Evolutionary conservation across 2,888 invertebrate genomes (phyloP).

Genomic region (Platerodrilus igneus): DNA sequence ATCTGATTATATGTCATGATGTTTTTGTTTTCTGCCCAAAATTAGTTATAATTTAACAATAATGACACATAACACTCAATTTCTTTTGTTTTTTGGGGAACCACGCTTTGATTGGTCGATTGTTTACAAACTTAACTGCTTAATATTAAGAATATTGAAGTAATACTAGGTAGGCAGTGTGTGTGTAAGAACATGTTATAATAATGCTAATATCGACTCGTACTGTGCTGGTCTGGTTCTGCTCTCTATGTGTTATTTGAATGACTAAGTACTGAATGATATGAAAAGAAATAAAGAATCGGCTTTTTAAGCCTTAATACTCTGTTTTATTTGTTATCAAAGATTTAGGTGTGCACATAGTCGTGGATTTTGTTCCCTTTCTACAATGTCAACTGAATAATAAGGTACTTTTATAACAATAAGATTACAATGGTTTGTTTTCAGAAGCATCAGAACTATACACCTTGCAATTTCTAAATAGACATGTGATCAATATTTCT

Average conservation of each 20-base stretch:
- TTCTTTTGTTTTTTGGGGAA: conserved; percentile 17
- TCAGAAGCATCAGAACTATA: no score
- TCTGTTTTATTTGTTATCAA: conserved; percentile 18
- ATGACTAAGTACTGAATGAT: conserved; percentile 33
- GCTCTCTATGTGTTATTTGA: conserved; percentile 36
- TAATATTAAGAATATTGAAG: conserved; percentile 28
- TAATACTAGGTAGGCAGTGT: conserved; percentile 30
- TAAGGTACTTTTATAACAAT: no score
- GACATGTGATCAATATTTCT: no score
- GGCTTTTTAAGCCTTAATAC: conserved; percentile 19
- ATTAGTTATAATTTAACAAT: conserved; percentile 9
- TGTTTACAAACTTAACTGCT: conserved; percentile 26
- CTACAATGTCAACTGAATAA: no score
- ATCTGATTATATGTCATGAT: no score
- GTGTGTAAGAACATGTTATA: conserved; percentile 27
- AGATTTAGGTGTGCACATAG: no score
- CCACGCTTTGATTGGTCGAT: conserved; percentile 25
- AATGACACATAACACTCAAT: conserved; percentile 7
- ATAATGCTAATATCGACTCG: conserved; percentile 25
- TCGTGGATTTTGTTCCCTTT: no score
- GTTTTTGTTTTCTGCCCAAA: no score
- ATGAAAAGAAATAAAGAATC: conserved; percentile 28
- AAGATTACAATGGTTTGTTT: no score
- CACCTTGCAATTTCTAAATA: no score
- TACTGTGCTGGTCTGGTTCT: conserved; percentile 30